Percentiles rank a stretch among this genome's conserved stretches.
Evolutionary conservation across 2,113 vertebrate species (phyloP).

Genomic region (Chelonoidis abingdonii): DNA sequence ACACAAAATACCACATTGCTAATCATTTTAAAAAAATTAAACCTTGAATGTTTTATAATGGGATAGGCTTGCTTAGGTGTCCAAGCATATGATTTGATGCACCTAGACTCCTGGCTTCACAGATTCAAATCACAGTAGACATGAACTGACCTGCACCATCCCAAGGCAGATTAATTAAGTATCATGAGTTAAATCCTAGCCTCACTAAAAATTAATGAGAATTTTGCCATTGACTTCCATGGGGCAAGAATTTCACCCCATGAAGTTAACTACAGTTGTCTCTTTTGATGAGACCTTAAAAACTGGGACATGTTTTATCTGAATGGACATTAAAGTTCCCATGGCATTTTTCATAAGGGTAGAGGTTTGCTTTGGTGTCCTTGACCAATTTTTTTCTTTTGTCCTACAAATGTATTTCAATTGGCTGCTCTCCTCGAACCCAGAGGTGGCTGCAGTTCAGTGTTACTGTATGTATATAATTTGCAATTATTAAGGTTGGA

Average conservation of each 20-base stretch:
- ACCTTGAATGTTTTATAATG: neutral
- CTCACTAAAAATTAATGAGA: neutral
- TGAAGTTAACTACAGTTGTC: neutral
- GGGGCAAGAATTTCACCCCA: neutral
- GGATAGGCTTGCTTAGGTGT: neutral
- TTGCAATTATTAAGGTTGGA: neutral
- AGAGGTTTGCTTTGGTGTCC: neutral
- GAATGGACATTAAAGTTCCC: neutral
- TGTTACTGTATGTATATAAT: neutral
- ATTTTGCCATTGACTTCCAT: neutral
- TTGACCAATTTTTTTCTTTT: neutral
- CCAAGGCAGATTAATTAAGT: neutral
- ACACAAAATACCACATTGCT: neutral
- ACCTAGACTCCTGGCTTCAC: neutral
- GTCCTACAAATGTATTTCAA: neutral
- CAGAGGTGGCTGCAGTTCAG: neutral
- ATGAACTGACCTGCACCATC: neutral
- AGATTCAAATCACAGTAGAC: neutral
- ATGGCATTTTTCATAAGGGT: neutral
- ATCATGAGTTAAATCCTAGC: neutral
- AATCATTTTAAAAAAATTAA: neutral
- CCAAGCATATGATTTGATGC: neutral
- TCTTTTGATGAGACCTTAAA: neutral
- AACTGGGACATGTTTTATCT: neutral
- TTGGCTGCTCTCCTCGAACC: neutral